Conservation (phyloP, 2,113 vertebrate species). For the Charina bottae region DNA sequence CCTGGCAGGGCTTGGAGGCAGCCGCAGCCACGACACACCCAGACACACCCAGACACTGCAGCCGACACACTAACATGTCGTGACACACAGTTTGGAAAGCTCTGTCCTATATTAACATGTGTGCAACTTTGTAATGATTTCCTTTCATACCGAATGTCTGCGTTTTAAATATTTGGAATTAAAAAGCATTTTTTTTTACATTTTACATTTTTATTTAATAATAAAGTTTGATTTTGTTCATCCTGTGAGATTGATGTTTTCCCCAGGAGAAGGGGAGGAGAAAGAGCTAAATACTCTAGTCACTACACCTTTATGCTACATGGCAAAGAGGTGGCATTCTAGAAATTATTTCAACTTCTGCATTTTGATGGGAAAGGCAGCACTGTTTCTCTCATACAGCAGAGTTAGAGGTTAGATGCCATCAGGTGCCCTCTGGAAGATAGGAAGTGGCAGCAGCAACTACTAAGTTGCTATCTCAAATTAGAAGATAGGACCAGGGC, state of each 20-base stretch:
- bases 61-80: too few relatives aligned
- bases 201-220: not conserved
- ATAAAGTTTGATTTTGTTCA: not conserved
- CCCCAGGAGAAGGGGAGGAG: not conserved
- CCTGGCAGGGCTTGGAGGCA: too few relatives aligned
- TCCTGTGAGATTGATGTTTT: not conserved
- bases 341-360: not conserved
- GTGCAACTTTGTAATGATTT: not conserved
- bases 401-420: not conserved
- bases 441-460: not conserved
- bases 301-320: not conserved
- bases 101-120: not conserved
- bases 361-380: not conserved
- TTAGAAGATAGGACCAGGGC: not conserved
- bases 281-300: not conserved
- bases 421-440: not conserved
- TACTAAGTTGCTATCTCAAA: not conserved
- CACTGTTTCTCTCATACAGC: not conserved
- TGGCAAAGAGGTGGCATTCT: not conserved
- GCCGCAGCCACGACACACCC: too few relatives aligned
- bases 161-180: not conserved
- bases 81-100: too few relatives aligned
- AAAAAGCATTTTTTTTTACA: not conserved
- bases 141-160: not conserved
- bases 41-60: too few relatives aligned